Base-by-base conservation (phyloP, 2,888 invertebrate species). In the Lutraria lutraria region DNA sequence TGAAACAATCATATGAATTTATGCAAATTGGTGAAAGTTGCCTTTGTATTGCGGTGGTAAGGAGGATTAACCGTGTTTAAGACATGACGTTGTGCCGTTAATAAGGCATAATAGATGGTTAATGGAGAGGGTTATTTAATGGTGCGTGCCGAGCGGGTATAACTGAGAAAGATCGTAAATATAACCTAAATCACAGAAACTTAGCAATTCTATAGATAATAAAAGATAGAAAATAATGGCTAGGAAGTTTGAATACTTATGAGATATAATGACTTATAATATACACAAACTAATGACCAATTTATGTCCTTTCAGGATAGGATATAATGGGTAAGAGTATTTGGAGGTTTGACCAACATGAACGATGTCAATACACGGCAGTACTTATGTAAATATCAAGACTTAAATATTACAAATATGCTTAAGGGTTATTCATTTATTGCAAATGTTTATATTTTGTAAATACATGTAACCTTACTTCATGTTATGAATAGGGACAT, bases 11-110 rank as follows among this genome's bases (percentile, higher is more conserved):
- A 82, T 89, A 89, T 82, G 89, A 87, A 87, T 85, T 89, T 89
- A 89, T 89, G 89, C 82, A 89, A 89, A 89, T 91, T 91, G 91
- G 72, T 83, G 80, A 87, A 85, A 84, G 72, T 87, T 88, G 82
- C 56, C 86, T 84, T 89, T 89, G 91, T 91, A 89, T 89, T 80
- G 63, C 81, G 43, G 54, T 85, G 89, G 85, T 83, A 83, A 86
- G 87, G 83, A 83, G 89, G 53, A 80, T 87, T 85, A 83, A 88
- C 56, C 82, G 87, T 89, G 89, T 89, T 89, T 89, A 89, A 88
- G 87, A 85, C 82, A 85, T 84, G 81, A 68, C 72, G 72, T 84
- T 88, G 56, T 60, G 25, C 80, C 85, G 89, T 85, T 89, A 89
- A 91, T 91, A 89, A 53, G 82, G 83, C 80, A 86, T 91, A 91